phyloP scores from a whole-genome alignment of 2,888 invertebrate species.

The Dugesia japonica region DNA sequence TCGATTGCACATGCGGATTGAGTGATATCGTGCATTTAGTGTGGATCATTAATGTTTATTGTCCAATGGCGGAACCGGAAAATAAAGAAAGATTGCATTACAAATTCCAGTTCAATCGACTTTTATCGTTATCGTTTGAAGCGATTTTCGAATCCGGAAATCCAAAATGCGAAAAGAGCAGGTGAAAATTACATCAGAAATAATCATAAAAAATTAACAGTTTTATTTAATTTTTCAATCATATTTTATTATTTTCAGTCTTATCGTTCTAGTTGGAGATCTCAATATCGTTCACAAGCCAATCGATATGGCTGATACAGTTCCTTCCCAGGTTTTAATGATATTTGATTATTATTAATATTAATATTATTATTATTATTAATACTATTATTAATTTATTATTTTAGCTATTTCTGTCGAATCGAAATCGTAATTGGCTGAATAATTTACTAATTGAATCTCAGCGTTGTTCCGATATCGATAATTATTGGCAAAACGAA shows the following conservation, averaged over 20 bases:
- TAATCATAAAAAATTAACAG: not conserved
- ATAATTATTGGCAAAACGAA: not conserved
- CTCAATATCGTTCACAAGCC: not conserved
- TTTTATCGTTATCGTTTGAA: not conserved
- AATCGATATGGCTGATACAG: not conserved
- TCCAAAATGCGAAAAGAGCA: too few relatives aligned
- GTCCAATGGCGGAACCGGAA: not conserved
- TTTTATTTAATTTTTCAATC: too few relatives aligned
- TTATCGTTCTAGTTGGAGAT: not conserved
- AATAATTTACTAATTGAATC: conserved; percentile 41
- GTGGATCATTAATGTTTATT: not conserved
- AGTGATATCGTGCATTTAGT: not conserved
- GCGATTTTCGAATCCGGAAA: not conserved
- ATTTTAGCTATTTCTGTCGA: conserved; percentile 34
- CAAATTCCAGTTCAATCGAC: not conserved
- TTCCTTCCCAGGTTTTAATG: too few relatives aligned
- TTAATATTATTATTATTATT: too few relatives aligned
- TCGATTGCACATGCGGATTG: not conserved
- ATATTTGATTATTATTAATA: too few relatives aligned
- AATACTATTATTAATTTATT: too few relatives aligned
- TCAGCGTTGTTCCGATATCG: conserved; percentile 38
- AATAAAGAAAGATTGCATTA: not conserved
- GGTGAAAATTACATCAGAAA: not conserved
- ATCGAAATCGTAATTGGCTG: conserved; percentile 45
- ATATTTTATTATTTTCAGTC: too few relatives aligned